Evolutionary conservation across 1,140 invertebrate genomes (phyloP), one percentile per base, ranked within the genome.

Genomic region (Monochamus saltuarius): DNA sequence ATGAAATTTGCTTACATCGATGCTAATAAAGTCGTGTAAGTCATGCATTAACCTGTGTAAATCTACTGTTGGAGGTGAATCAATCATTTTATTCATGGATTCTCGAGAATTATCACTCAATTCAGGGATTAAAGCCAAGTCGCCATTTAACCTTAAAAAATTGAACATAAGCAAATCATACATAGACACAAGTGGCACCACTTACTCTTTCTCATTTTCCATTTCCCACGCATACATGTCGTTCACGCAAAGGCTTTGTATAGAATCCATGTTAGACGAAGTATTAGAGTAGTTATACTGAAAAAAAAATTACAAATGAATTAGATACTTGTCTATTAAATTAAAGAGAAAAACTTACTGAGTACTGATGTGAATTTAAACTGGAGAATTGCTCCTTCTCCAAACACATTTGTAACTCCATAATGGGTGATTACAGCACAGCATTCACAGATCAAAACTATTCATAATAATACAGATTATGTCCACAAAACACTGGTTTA

Each of bases 151-250:
- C 51, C 59, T 61, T 40, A 29, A 61, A 56, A 61, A 13, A 49
- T 47, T 10, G 11, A 47, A 47, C 34, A 55, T 45, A 36, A 53
- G 8, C n/a, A n/a, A 6, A n/a, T 47, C 29, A 1, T 6, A 8
- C 16, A 14, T 4, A 13, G 9, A 16, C 34, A 11, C 13, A n/a
- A 6, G 22, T 19, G 16, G 22, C 11, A 39, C 17, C 14, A 39
- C 59, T 61, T 49, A 61, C 59, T 55, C 46, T 52, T 36, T 55
- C 39, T 56, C 59, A n/a, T 11, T 36, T 17, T 56, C 54, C 46
- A 19, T 36, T 29, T 49, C 22, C 59, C 59, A 61, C 17, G 56
- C 59, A 56, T 56, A 61, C 13, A 56, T 37, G 19, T 56, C 46
- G 10, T 36, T 56, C 17, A 46, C 53, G 37, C 37, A 43, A 11